Percentiles rank a stretch among this genome's conserved stretches.
Conservation (phyloP, 2,888 invertebrate species). For the Lacanobia oleracea region DNA sequence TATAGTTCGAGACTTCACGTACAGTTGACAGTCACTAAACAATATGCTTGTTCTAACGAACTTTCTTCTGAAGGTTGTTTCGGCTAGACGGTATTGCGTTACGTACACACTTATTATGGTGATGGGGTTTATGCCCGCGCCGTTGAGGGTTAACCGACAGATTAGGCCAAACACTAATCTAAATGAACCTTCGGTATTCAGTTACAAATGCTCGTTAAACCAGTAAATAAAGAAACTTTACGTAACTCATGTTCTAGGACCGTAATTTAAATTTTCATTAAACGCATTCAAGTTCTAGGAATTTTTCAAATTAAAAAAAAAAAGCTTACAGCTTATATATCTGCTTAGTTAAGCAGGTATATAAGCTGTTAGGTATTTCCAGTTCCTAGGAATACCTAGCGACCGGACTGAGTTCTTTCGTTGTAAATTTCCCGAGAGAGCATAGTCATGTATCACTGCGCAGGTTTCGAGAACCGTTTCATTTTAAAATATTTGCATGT, state of each 20-base stretch:
- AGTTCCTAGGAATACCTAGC: conserved; percentile 22
- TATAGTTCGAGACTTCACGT: conserved; percentile 32
- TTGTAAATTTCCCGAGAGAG: conserved; percentile 58
- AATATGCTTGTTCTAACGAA: conserved; percentile 43
- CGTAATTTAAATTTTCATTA: conserved; percentile 4
- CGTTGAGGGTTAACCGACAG: conserved; percentile 8
- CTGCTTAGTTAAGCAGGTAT: conserved; percentile 4
- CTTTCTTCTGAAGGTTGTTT: conserved; percentile 51
- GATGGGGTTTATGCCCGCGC: neutral
- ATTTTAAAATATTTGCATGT: conserved; percentile 26
- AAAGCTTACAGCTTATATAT: too few species aligned
- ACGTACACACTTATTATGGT: conserved; percentile 20
- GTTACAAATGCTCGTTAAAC: conserved; percentile 3
- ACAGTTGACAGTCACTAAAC: conserved; percentile 25
- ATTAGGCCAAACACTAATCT: conserved; percentile 21
- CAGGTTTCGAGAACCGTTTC: conserved; percentile 27
- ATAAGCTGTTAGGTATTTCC: conserved; percentile 4
- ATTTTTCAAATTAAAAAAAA: too few species aligned
- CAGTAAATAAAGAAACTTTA: conserved; percentile 5
- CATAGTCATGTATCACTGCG: conserved; percentile 39
- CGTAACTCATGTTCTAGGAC: neutral
- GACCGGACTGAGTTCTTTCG: conserved; percentile 34
- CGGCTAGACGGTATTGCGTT: conserved; percentile 43
- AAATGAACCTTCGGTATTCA: conserved; percentile 1
- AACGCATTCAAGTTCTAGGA: conserved; percentile 1